Percentiles rank a stretch among this genome's conserved stretches.
phyloP scores from a whole-genome alignment of 1,140 invertebrate genomes.

The Aphidius gifuensis region DNA sequence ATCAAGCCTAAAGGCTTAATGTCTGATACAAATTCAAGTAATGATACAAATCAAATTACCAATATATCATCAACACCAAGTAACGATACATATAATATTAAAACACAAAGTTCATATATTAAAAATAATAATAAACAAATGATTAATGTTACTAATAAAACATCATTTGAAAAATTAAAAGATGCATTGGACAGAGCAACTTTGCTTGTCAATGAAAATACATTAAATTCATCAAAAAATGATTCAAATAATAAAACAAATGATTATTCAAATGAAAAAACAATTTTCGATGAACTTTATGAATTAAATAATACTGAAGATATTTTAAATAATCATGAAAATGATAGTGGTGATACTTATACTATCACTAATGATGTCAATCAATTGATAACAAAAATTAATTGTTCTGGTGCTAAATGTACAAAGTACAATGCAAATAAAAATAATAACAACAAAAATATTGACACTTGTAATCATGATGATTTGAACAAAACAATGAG shows the following conservation, averaged over 20 bases:
- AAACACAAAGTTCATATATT: not conserved
- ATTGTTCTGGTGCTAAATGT: no score
- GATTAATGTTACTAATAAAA: not conserved
- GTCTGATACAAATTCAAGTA: not conserved
- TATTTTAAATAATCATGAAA: constrained; percentile 32
- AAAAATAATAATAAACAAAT: not conserved
- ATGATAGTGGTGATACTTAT: constrained; percentile 12
- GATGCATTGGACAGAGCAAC: constrained; percentile 41
- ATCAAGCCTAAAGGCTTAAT: not conserved
- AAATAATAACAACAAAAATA: not conserved
- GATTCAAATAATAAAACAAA: not conserved
- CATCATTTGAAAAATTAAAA: constrained; percentile 29
- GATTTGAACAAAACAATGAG: not conserved
- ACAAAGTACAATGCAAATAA: no score
- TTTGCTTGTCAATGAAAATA: constrained; percentile 32
- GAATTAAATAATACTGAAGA: constrained; percentile 26
- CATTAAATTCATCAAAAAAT: constrained; percentile 17
- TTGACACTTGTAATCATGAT: not conserved
- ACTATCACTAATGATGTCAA: not conserved
- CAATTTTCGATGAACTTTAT: constrained; percentile 32
- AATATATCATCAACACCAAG: constrained; percentile 12
- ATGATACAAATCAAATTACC: not conserved
- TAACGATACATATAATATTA: constrained; percentile 27
- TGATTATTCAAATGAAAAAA: constrained; percentile 5
- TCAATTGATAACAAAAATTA: no score